Conservation (phyloP, 2,888 invertebrate species). For the Drosophila fulvimacula region DNA sequence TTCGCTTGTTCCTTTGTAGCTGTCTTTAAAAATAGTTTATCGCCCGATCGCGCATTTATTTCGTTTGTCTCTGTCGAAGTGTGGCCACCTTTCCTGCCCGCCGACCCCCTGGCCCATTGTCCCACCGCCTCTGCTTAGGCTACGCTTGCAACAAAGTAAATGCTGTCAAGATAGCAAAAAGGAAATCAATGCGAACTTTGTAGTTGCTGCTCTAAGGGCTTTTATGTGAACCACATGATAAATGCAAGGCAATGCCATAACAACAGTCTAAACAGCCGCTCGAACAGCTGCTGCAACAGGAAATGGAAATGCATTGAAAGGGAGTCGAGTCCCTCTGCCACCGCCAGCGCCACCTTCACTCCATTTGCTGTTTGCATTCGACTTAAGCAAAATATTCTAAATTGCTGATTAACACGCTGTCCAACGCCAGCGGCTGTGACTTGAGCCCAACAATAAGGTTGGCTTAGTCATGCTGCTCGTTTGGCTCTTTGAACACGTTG, state of each 20-base stretch:
- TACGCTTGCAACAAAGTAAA: conserved; percentile 56
- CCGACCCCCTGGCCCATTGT: neutral
- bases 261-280: conserved; percentile 53
- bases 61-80: conserved; percentile 80
- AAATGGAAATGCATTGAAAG: conserved; percentile 61
- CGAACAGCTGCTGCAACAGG: conserved; percentile 63
- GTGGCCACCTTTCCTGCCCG: conserved; percentile 39
- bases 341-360: neutral
- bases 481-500: conserved; percentile 20
- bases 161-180: conserved; percentile 78
- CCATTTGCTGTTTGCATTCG: conserved; percentile 44
- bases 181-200: conserved; percentile 74
- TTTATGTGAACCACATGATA: conserved; percentile 75
- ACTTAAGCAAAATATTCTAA: conserved; percentile 72
- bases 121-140: conserved; percentile 3
- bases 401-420: conserved; percentile 79
- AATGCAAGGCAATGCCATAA: conserved; percentile 68
- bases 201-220: conserved; percentile 61
- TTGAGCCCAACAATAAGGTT: conserved; percentile 10
- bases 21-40: conserved; percentile 82
- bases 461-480: conserved; percentile 65
- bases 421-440: conserved; percentile 33
- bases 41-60: conserved; percentile 80
- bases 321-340: conserved; percentile 15
- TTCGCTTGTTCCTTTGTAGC: conserved; percentile 62